Evolutionary conservation across 2,888 invertebrate species (phyloP).

Genomic region (Synergus itoensis): DNA sequence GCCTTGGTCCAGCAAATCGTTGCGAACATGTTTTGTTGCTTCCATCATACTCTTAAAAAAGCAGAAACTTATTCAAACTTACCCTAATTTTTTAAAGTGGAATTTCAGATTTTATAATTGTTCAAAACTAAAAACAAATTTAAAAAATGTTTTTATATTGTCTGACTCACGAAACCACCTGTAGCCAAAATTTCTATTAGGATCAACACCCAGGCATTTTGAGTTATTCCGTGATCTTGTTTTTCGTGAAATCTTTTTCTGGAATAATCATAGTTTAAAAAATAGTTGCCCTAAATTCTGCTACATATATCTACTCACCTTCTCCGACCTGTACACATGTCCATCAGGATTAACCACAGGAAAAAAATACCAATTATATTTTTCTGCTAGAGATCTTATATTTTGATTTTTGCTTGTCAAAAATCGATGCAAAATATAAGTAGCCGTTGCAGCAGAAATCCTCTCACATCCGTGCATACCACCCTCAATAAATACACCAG

Average conservation of each 20-base stretch:
- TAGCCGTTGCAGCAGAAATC: conserved; percentile 84
- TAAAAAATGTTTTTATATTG: neutral
- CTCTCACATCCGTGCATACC: conserved; percentile 88
- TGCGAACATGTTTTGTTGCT: conserved; percentile 81
- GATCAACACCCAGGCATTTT: conserved; percentile 83
- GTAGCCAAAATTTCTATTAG: conserved; percentile 88
- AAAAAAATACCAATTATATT: conserved; percentile 87
- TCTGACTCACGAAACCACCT: conserved; percentile 81
- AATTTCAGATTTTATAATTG: no score
- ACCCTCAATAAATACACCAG: conserved; percentile 82
- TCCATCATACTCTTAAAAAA: conserved; percentile 79
- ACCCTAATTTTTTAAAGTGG: no score
- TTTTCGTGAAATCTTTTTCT: conserved; percentile 86
- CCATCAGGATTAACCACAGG: conserved; percentile 90
- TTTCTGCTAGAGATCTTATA: conserved; percentile 79
- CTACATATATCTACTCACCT: conserved; percentile 67
- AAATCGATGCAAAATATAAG: conserved; percentile 83
- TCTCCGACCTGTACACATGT: conserved; percentile 82
- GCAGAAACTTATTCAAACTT: no score
- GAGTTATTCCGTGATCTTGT: conserved; percentile 78
- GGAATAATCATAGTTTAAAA: conserved; percentile 13
- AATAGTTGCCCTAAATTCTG: neutral
- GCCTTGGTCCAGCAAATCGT: conserved; percentile 83
- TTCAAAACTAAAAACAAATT: neutral
- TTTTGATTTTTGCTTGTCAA: conserved; percentile 80